These are phyloP conservation scores for Anguilla megastoma DNA, from an alignment of 2,797 vertebrate genomes.

Conservation along the genomic window DNA sequence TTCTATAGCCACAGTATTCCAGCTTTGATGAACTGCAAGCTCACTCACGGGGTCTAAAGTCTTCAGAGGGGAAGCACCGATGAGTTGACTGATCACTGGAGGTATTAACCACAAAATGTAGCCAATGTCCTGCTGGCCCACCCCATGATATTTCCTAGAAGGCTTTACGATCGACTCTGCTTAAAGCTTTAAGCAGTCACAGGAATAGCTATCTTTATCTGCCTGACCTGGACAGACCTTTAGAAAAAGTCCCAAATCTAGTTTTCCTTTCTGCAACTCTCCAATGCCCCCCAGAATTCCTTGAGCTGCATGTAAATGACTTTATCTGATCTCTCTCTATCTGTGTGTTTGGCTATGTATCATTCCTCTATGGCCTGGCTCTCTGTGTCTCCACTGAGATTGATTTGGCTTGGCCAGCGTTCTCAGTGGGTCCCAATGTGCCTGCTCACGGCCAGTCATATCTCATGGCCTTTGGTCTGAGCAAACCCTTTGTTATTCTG, in stretches of 20 bases:
- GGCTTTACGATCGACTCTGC: constrained; percentile 38
- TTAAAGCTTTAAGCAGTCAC: constrained; percentile 37
- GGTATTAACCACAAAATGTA: constrained; percentile 40
- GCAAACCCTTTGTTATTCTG: constrained; percentile 9
- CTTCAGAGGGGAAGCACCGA: neutral
- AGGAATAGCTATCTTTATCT: constrained; percentile 37
- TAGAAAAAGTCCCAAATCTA: neutral
- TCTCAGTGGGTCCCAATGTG: constrained; percentile 14
- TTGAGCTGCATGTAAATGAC: neutral
- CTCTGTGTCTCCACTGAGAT: neutral
- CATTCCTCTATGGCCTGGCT: neutral
- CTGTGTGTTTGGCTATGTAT: constrained; percentile 2
- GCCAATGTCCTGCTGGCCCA: constrained; percentile 30
- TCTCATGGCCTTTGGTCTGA: neutral
- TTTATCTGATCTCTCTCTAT: neutral
- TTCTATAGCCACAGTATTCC: neutral
- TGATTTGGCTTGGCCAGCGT: neutral
- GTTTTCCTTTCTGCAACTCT: neutral
- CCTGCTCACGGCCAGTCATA: neutral
- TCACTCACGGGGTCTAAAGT: neutral
- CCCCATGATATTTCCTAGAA: constrained; percentile 43
- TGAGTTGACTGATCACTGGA: constrained; percentile 10
- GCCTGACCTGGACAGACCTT: neutral
- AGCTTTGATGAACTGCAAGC: neutral
- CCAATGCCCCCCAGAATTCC: neutral